Evolutionary conservation across 2,888 invertebrate genomes (phyloP).

Genomic region (Platypus cylindrus): DNA sequence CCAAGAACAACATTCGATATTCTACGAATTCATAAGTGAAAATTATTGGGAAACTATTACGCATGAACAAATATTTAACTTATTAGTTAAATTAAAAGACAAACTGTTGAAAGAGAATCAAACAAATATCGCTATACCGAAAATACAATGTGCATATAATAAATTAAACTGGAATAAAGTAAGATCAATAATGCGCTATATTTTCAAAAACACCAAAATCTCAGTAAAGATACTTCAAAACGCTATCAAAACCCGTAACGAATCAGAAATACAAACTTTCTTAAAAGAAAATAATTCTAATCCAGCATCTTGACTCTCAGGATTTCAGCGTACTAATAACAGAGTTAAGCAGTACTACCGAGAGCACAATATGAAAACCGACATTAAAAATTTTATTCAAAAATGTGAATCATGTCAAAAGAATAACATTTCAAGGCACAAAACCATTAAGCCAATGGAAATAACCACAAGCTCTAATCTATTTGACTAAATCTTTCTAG

Average conservation of each 20-base stretch:
- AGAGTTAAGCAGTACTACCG: constrained; percentile 9
- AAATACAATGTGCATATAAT: constrained; percentile 3
- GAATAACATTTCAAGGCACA: constrained; percentile 20
- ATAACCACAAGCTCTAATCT: constrained; percentile 20
- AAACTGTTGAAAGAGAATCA: too few relatives aligned
- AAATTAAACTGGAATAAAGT: constrained; percentile 9
- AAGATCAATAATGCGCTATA: constrained; percentile 6
- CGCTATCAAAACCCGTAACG: constrained; percentile 5
- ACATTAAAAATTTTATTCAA: constrained; percentile 19
- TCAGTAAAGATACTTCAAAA: constrained; percentile 14
- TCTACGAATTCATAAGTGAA: too few relatives aligned
- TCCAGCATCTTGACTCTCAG: constrained; percentile 15
- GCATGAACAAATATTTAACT: not conserved
- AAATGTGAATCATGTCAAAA: constrained; percentile 20
- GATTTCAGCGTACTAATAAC: constrained; percentile 18
- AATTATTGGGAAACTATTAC: not conserved
- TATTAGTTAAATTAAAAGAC: not conserved
- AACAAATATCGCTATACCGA: constrained; percentile 1
- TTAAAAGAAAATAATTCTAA: constrained; percentile 17
- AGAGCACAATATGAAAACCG: constrained; percentile 24
- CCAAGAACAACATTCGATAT: too few relatives aligned
- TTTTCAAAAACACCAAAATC: constrained; percentile 16
- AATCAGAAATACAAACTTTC: constrained; percentile 15
- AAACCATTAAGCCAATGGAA: constrained; percentile 22
- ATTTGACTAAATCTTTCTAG: constrained; percentile 23